Conservation (phyloP, 1,140 invertebrate species). For the Hesperophylax magnus region DNA sequence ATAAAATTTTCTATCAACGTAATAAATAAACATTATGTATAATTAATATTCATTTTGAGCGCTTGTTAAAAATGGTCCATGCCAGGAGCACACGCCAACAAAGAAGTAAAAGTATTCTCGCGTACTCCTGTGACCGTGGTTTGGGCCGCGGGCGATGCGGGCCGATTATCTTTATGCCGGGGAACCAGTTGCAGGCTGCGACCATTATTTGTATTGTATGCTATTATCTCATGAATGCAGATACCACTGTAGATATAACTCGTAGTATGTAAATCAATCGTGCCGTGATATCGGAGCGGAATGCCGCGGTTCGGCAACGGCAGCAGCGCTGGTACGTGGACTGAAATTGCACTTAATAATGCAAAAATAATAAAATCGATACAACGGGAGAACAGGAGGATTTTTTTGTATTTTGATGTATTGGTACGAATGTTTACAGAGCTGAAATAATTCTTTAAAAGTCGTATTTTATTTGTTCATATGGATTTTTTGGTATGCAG, state of each 20-base stretch:
- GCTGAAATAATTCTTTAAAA: too few species aligned
- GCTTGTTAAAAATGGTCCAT: background rate
- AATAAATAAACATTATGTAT: too few species aligned
- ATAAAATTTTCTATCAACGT: too few species aligned
- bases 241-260: conserved; percentile 33
- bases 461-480: too few species aligned
- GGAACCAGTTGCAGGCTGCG: conserved; percentile 38
- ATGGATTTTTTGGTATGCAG: too few species aligned
- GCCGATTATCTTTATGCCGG: conserved; percentile 32
- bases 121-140: background rate
- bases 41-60: too few species aligned
- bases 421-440: too few species aligned
- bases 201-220: conserved; percentile 43
- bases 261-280: conserved; percentile 32
- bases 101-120: conserved; percentile 18
- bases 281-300: conserved; percentile 12
- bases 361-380: too few species aligned
- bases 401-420: too few species aligned
- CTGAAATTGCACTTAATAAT: background rate
- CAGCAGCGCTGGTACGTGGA: too few species aligned
- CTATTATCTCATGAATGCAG: conserved; percentile 39
- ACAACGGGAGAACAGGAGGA: too few species aligned
- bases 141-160: conserved; percentile 6
- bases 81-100: conserved; percentile 7
- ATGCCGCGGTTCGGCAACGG: background rate